These are phyloP conservation scores for Xestia rhomboidea DNA, from an alignment of 2,888 invertebrate species.

Conservation along the genomic window DNA sequence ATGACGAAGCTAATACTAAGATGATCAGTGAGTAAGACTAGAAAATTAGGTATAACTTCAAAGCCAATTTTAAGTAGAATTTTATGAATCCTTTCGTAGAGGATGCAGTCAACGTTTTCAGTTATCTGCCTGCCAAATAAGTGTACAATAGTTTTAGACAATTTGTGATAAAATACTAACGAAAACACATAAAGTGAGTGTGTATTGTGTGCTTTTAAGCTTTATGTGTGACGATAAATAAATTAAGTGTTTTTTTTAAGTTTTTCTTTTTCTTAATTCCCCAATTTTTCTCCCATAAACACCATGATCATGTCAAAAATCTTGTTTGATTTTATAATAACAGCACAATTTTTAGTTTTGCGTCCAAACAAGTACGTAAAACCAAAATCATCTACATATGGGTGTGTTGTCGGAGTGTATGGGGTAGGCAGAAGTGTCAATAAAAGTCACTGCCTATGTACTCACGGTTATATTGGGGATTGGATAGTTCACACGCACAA, in stretches of 20 bases:
- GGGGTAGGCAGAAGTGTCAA: too few species aligned
- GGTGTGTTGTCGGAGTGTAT: too few species aligned
- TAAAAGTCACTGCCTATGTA: too few species aligned
- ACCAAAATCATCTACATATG: not conserved
- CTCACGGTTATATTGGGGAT: too few species aligned
- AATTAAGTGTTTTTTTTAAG: not conserved
- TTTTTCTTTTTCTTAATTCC: not conserved
- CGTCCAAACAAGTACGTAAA: not conserved
- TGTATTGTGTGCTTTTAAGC: not conserved
- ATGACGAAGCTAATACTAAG: conserved; percentile 66
- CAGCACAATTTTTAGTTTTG: not conserved
- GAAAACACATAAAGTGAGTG: conserved; percentile 8
- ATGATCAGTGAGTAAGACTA: conserved; percentile 47
- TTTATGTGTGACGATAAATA: not conserved
- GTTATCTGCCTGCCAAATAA: conserved; percentile 4
- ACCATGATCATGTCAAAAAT: not conserved
- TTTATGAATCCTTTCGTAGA: not conserved
- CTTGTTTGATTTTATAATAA: not conserved
- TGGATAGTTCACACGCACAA: too few species aligned
- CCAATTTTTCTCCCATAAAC: too few species aligned
- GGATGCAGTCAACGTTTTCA: not conserved
- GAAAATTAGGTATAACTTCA: not conserved
- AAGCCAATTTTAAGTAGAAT: not conserved
- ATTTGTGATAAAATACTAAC: conserved; percentile 1
- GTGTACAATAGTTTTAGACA: not conserved